phyloP scores from a whole-genome alignment of 2,113 vertebrate species.

The Seriola dumerili region DNA sequence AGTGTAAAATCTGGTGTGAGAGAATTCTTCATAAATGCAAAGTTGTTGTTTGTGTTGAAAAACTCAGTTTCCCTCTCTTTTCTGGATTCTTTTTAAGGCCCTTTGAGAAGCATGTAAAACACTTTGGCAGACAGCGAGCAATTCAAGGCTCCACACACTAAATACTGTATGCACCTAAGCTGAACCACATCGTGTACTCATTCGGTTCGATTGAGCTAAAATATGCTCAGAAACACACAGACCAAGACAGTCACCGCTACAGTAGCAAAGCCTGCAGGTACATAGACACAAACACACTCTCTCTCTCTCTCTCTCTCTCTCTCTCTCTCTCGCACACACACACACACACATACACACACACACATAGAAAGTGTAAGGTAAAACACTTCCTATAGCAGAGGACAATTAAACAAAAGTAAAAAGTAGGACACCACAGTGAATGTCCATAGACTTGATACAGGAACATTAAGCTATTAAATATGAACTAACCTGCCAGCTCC shows the following conservation, averaged over 20 bases:
- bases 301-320: too few relatives aligned
- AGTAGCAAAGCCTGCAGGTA: not conserved
- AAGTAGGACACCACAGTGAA: too few relatives aligned
- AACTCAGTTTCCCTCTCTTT: constrained; percentile 17
- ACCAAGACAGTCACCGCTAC: not conserved
- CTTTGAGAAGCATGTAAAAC: constrained; percentile 72
- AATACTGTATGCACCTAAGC: constrained; percentile 3
- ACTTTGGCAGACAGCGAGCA: constrained; percentile 51
- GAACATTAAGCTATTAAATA: too few relatives aligned
- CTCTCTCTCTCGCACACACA: too few relatives aligned
- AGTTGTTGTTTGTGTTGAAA: constrained; percentile 56
- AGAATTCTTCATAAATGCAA: constrained; percentile 32
- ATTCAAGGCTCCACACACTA: constrained; percentile 8
- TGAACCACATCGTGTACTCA: not conserved
- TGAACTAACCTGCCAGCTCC: too few relatives aligned
- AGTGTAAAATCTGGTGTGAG: constrained; percentile 25
- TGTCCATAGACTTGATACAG: too few relatives aligned
- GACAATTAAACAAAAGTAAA: too few relatives aligned
- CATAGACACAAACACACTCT: too few relatives aligned
- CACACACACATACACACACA: too few relatives aligned
- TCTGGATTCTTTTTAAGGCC: constrained; percentile 55
- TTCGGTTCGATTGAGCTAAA: not conserved
- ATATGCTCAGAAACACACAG: not conserved
- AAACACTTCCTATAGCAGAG: too few relatives aligned
- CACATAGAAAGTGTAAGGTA: too few relatives aligned